Conservation (phyloP, 30 jellyfish, hydroid and myxozoan genomes). For the Aurelia sp. region DNA sequence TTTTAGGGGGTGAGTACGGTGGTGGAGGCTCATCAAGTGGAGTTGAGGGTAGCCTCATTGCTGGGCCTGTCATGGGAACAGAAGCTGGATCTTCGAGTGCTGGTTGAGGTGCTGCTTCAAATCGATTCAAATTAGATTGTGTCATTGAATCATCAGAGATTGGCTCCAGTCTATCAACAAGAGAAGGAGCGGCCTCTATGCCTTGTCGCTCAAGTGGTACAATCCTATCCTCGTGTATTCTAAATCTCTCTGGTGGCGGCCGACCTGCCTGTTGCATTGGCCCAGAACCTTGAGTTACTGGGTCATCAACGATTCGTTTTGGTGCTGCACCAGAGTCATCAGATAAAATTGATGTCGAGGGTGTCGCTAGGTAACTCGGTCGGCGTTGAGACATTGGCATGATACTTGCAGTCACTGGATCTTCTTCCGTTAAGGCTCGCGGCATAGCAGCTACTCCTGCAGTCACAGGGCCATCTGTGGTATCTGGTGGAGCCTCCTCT, state of each 20-base stretch:
- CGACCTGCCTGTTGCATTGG: constrained; percentile 51
- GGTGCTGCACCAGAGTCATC: not conserved
- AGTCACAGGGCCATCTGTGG: constrained; percentile 13
- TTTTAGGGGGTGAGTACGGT: constrained; percentile 53
- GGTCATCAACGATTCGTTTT: constrained; percentile 12
- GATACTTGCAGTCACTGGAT: constrained; percentile 30
- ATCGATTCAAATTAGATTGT: too few relatives aligned
- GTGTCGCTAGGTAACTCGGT: constrained; percentile 49
- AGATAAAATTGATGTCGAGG: constrained; percentile 34
- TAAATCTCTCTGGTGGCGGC: constrained; percentile 10
- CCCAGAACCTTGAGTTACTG: constrained; percentile 32
- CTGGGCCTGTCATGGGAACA: constrained; percentile 21
- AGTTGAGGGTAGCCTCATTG: constrained; percentile 49
- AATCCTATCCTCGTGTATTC: constrained; percentile 6
- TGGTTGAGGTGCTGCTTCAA: constrained; percentile 3
- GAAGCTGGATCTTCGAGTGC: constrained; percentile 8
- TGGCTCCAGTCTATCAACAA: not conserved
- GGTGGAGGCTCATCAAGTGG: constrained; percentile 68
- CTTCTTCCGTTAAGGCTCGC: not conserved
- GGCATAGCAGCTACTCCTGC: constrained; percentile 40
- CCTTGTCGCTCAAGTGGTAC: constrained; percentile 8
- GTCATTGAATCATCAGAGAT: not conserved
- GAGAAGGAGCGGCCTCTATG: constrained; percentile 22
- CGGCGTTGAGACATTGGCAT: constrained; percentile 15
- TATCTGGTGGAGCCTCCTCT: constrained; percentile 39